Conservation (phyloP, 2,113 vertebrate genomes). For the Rynchops niger region DNA sequence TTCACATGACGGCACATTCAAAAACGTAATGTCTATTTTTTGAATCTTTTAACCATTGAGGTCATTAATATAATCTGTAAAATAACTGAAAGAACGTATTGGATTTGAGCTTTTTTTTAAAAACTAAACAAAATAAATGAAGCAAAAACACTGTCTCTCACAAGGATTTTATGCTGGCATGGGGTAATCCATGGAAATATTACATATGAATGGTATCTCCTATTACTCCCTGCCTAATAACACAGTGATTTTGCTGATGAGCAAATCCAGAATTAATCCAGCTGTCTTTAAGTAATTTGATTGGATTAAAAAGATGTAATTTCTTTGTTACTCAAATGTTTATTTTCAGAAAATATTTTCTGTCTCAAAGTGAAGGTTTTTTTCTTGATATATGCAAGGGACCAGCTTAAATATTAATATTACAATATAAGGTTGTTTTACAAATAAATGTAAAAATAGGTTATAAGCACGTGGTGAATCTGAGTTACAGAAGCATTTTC, state of each 20-base stretch:
- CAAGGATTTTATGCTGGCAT: not conserved
- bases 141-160: not conserved
- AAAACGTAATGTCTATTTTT: not conserved
- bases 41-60: not conserved
- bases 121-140: not conserved
- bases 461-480: not conserved
- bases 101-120: not conserved
- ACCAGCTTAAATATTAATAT: not conserved
- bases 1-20: not conserved
- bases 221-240: not conserved
- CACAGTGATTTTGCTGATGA: not conserved
- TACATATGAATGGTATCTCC: not conserved
- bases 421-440: not conserved
- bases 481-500: not conserved
- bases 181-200: not conserved
- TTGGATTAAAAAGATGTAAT: not conserved
- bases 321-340: not conserved
- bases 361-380: not conserved
- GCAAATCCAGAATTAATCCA: not conserved
- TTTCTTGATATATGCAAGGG: not conserved
- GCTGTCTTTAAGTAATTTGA: not conserved
- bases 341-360: not conserved
- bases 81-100: not conserved
- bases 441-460: not conserved
- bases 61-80: not conserved